These are phyloP conservation scores for Hippoglossus stenolepis DNA, from an alignment of 2,113 vertebrate genomes.

Conservation along the genomic window DNA sequence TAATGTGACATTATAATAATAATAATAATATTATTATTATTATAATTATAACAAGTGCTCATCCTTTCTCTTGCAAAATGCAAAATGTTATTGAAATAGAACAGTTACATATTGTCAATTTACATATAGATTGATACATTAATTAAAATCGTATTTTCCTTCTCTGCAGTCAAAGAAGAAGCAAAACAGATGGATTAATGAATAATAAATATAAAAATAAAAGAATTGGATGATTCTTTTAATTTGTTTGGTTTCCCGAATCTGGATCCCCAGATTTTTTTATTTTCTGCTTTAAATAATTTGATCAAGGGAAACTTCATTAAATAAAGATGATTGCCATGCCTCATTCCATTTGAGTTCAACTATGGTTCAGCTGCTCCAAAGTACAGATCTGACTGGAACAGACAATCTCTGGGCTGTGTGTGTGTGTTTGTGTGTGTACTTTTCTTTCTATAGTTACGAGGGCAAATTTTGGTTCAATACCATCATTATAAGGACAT, in stretches of 20 bases:
- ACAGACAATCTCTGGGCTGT: conserved; percentile 33
- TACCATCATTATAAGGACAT: too few relatives aligned
- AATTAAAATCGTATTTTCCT: not conserved
- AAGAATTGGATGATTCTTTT: too few relatives aligned
- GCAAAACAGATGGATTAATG: not conserved
- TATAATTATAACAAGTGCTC: too few relatives aligned
- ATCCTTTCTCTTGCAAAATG: not conserved
- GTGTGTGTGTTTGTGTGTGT: not conserved
- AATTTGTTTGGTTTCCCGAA: too few relatives aligned
- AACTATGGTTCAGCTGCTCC: conserved; percentile 50
- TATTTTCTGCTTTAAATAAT: conserved; percentile 20
- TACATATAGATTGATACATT: not conserved
- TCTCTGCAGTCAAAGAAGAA: not conserved
- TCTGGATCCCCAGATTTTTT: too few relatives aligned
- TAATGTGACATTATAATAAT: not conserved
- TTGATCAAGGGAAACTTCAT: conserved; percentile 10
- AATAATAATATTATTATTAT: not conserved
- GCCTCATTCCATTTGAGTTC: conserved; percentile 56
- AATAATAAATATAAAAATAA: not conserved
- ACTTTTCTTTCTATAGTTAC: too few relatives aligned
- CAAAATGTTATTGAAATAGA: not conserved
- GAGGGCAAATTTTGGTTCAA: too few relatives aligned
- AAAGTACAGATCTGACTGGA: conserved; percentile 36
- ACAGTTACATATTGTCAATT: too few relatives aligned
- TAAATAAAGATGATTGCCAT: conserved; percentile 47